Evolutionary conservation across 2,113 vertebrate genomes (phyloP), one percentile per base, ranked within the genome.

Genomic region (Burhinus bistriatus): DNA sequence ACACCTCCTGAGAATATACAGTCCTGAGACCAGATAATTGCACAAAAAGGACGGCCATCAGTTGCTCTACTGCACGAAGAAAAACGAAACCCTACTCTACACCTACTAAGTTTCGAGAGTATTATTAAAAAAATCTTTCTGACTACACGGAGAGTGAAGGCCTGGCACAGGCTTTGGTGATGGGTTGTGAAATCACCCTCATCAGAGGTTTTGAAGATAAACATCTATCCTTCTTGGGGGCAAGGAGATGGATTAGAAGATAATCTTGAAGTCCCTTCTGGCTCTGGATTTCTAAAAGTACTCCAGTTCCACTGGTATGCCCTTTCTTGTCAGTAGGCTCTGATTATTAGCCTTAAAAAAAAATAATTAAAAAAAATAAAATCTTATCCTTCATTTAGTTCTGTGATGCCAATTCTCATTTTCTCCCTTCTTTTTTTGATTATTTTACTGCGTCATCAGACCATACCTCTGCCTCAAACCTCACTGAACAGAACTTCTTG

Each of bases 191-290:
- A 95, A 87, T 78, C 65, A 70, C 22, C 32, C n/a, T 83, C 70
- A 72, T 76, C 64, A 85, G 78, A 65, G 36, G 61, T 90, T 93
- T 65, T 91, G 70, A 87, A 93, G 87, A 95, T 90, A 96, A 95
- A 76, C 21, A 90, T 73, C 73, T 87, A 52, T 72, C 49, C 81
- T 82, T 95, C 91, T 91, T 30, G 5, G 66, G 70, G 95, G 70
- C 52, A 96, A 93, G 90, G 36, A 92, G 76, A 75, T 87, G n/a
- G 36, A 65, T 64, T 51, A 77, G 75, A 80, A 87, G 87, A 38
- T 69, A 87, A 87, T 5, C 27, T 54, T 69, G 23, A 89, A 79
- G 77, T 83, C 0, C 12, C 90, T 96, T 90, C 78, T 83, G 75
- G 84, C 38, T 30, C 29, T 88, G 51, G 82, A 91, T 96, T 96